These are phyloP conservation scores for Paedocypris sp. DNA, from an alignment of 2,113 vertebrate genomes.

Conservation along the genomic window DNA sequence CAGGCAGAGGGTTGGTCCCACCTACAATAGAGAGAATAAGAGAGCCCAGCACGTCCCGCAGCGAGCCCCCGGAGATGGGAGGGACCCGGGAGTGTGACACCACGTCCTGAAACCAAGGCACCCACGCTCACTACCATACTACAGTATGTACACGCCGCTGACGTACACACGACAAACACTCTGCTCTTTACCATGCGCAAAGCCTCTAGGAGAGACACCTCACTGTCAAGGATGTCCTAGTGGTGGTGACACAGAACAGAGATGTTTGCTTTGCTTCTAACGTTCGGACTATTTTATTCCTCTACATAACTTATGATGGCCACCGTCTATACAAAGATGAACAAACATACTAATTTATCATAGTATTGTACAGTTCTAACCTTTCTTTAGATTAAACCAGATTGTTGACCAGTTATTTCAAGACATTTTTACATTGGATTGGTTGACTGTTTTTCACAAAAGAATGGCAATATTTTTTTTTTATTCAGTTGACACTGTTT, in stretches of 20 bases:
- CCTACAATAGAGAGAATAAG: slow-evolving; percentile 66
- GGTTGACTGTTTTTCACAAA: too few species aligned
- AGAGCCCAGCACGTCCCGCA: slow-evolving; percentile 61
- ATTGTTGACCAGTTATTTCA: too few species aligned
- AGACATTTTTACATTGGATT: too few species aligned
- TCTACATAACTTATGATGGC: too few species aligned
- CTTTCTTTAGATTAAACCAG: too few species aligned
- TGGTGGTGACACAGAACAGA: slow-evolving; percentile 37
- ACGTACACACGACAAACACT: slow-evolving; percentile 16
- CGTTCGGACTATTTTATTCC: too few species aligned
- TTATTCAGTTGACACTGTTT: too few species aligned
- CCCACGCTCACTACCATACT: slow-evolving; percentile 44
- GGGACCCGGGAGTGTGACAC: slow-evolving; percentile 46
- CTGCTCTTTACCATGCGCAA: slow-evolving; percentile 48
- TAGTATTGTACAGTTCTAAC: too few species aligned
- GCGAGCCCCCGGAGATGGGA: slow-evolving; percentile 55
- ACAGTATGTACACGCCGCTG: background rate
- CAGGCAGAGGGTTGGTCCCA: slow-evolving; percentile 49
- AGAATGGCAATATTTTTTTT: too few species aligned
- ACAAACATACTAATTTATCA: background rate
- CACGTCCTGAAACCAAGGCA: slow-evolving; percentile 60
- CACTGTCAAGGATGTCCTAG: slow-evolving; percentile 48
- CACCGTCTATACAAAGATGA: background rate
- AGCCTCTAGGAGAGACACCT: slow-evolving; percentile 49
- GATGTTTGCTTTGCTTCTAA: slow-evolving; percentile 12